phyloP scores from a whole-genome alignment of 2,797 vertebrate species.

The Etheostoma perlongum region DNA sequence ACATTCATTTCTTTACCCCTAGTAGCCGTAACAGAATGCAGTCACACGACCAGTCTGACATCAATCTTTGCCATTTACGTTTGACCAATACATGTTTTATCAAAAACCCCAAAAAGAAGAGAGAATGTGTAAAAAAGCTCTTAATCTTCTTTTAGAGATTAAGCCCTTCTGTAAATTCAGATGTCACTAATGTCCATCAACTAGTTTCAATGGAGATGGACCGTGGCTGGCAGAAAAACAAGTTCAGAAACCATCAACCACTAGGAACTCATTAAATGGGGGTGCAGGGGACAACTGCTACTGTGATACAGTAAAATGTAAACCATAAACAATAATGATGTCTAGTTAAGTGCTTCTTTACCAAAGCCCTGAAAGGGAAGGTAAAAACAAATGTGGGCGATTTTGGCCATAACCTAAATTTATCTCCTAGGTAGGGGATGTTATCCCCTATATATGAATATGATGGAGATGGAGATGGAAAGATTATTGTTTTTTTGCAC shows the following conservation, averaged over 20 bases:
- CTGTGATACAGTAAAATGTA: slow-evolving; percentile 4
- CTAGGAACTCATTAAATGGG: neutral
- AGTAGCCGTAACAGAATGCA: neutral
- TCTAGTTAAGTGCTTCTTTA: neutral
- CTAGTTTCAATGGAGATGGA: slow-evolving; percentile 42
- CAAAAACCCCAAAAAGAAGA: neutral
- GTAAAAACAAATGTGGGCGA: too few relatives aligned
- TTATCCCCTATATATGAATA: too few relatives aligned
- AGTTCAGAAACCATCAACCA: neutral
- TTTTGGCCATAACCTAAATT: too few relatives aligned
- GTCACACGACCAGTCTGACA: neutral
- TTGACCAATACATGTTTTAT: neutral
- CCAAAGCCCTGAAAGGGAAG: too few relatives aligned
- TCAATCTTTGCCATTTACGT: neutral
- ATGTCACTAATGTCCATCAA: slow-evolving; percentile 14
- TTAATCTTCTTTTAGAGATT: neutral
- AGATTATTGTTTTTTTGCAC: too few relatives aligned
- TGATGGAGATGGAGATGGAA: too few relatives aligned
- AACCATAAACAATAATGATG: neutral
- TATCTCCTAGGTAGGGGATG: too few relatives aligned
- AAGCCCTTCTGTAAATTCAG: slow-evolving; percentile 6
- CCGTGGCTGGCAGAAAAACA: slow-evolving; percentile 24
- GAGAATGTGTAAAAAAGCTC: neutral
- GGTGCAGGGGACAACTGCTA: slow-evolving; percentile 1
- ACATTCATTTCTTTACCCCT: neutral